Evolutionary conservation across 2,113 vertebrate species (phyloP), one percentile per base, ranked within the genome.

Genomic region (Dryoscopus gambensis): DNA sequence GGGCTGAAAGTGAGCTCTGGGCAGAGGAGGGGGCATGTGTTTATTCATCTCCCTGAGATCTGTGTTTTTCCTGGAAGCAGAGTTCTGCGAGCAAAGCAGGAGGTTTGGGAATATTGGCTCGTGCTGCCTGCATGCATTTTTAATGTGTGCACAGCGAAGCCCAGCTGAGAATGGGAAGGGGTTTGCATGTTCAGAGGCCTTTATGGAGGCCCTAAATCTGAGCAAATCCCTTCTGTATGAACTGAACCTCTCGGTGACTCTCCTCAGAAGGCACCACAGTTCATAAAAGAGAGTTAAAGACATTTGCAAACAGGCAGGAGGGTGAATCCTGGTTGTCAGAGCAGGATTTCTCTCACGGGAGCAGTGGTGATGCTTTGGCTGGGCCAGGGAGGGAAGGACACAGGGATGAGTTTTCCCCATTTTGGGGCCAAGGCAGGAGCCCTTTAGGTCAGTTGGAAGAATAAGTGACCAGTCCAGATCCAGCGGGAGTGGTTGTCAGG

Each of bases 21-120:
- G 68, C 17, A 1, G 44, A 56, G 76, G 25, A 52, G 60, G 37
- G 65, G 84, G 5, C 71, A 7, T 2, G 20, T 91, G 90, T 80
- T 90, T 90, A 65, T 87, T 89, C 84, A 80, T 91, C 89, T 91
- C 65, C 94, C 85, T 4, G 1, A 81, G 96, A 84, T 65, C 15
- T 0, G 1, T 97, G 78, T 96, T 95, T 95, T 90, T 88, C 37
- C 89, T 93, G 96, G 95, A 95, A 96, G 84, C 75, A 33, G 79
- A 91, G 82, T 64, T 94, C 37, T 95, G 87, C 94, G 83, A 71
- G 91, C 89, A 14, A 81, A 92, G 88, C 92, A 76, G 95, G 89
- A 97, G 77, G 92, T 59, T 76, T 13, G 89, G 92, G 84, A 83
- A 74, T 73, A 50, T 80, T 93, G 95, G 87, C 92, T 95, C 42